Evolutionary conservation across 1,140 invertebrate species (phyloP).

Genomic region (Cecropterus lyciades): DNA sequence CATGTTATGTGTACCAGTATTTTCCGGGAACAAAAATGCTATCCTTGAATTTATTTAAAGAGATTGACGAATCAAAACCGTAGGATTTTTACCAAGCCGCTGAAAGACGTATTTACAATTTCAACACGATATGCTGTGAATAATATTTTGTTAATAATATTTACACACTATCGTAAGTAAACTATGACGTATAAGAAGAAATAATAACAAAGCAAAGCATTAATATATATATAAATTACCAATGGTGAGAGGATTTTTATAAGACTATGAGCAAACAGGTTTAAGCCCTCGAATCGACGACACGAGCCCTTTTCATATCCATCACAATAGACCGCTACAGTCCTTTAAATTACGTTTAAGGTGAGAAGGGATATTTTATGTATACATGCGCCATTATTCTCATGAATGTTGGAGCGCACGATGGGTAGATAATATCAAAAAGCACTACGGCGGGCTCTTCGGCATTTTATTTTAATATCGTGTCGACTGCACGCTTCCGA

Average conservation of each 20-base stretch:
- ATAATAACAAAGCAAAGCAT: no score
- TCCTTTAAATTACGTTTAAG: slow-evolving; percentile 25
- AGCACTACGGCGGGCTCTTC: slow-evolving; percentile 42
- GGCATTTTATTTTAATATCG: slow-evolving; percentile 73
- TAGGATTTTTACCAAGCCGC: not conserved
- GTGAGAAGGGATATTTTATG: slow-evolving; percentile 27
- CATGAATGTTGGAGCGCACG: slow-evolving; percentile 47
- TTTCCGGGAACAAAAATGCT: slow-evolving; percentile 20
- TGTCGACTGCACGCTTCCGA: slow-evolving; percentile 63
- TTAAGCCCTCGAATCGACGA: slow-evolving; percentile 9
- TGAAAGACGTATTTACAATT: not conserved
- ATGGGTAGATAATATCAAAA: slow-evolving; percentile 56
- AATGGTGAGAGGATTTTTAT: not conserved
- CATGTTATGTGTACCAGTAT: slow-evolving; percentile 47
- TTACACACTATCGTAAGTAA: not conserved
- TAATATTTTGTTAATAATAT: not conserved
- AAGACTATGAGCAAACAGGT: slow-evolving; percentile 10
- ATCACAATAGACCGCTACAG: slow-evolving; percentile 23
- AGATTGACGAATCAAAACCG: not conserved
- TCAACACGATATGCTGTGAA: not conserved
- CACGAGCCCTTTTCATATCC: slow-evolving; percentile 21
- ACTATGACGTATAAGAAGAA: not conserved
- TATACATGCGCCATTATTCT: slow-evolving; percentile 32
- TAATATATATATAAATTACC: not conserved
- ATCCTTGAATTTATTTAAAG: slow-evolving; percentile 19